Base-by-base conservation (phyloP, 2,797 vertebrate genomes). In the Glossophaga mutica region DNA sequence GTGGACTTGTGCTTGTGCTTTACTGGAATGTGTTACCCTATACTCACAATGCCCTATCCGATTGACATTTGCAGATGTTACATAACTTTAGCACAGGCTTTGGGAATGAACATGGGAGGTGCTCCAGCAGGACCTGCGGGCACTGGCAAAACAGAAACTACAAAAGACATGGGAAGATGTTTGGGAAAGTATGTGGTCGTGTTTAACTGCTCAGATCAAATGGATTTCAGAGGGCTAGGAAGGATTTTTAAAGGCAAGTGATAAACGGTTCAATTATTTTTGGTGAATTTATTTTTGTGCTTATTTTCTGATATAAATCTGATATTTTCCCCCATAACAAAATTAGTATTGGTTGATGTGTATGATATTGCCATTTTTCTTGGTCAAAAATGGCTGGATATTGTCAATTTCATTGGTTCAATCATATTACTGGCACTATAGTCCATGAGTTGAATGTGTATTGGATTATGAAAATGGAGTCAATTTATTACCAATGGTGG, bases 171-270 rank as follows among this genome's bases (percentile, higher is more conserved):
- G 99, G 99, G 99, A 95, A 99, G 99, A 39, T 99, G 99, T 87
- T 97, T 99, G 70, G 99, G 99, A 93, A 99, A 99, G 97, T 99
- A 99, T 0, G 99, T 99, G 18, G 99, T 99, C 7, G 99, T 99
- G n/a, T 99, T 99, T 96, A 99, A 99, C 97, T 99, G 99, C 95
- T 99, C 99, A 2, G 99, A 99, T 96, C 99, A 99, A 94, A 99
- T 99, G 99, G 99, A 99, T 98, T 99, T 99, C 98, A 98, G 99
- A 98, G 99, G 99, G 90, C 98, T 99, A 83, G 99, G 99, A 32
- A 98, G 99, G 83, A 99, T 99, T 98, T 99, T 99, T 98, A 99
- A 99, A 99, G 99, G 99, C 98, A 98, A 98, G 97, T 96, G 50
- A 50, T 50, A 87, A 94, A 62, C 10, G 32, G 77, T 65, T 55